Evolutionary conservation across 1,140 invertebrate species (phyloP), one percentile per base, ranked within the genome.

Genomic region (Drosophila rufa): DNA sequence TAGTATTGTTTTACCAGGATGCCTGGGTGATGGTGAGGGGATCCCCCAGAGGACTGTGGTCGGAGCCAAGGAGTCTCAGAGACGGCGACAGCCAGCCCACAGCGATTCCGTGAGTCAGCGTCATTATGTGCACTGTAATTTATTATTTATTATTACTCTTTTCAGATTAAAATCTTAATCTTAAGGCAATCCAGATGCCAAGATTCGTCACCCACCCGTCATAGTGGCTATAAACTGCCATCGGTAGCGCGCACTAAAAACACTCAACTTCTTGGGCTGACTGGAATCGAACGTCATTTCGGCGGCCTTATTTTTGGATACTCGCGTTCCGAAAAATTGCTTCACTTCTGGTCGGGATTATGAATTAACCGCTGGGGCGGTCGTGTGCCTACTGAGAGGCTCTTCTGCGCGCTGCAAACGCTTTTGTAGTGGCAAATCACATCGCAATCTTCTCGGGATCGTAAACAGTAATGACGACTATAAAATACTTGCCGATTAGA

Each of bases 151-250:
- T 25, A 25, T 25, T 38, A 22, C 15, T 55, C 22, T 15, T 12
- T 40, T 42, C 40, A 12, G 9, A 42, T 17, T 47, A 36, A 19
- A 22, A 22, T 22, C 19, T 22, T 22, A 22, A 22, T 22, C 19
- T 22, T 22, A 22, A 19, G 2, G 1, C n/a, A 0, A 2, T 33
- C 9, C 14, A 45, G 14, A 55, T 14, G 7, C 25, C 22, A 36
- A 38, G 9, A 19, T 62, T 15, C 40, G n/a, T 17, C n/a, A 80
- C 85, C 60, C 51, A 90, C 85, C 85, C 64, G 82, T 76, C 79
- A 90, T 79, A 17, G 85, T 90, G 64, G 85, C 81, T 56, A 90
- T 79, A 25, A 85, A 15, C 48, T 90, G 85, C 82, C 82, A 91
- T 25, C 85, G 86, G 51, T 65, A 90, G 6, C 87, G 74, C 42